phyloP scores from a whole-genome alignment of 2,113 vertebrate genomes.

The Seriola rivoliana region DNA sequence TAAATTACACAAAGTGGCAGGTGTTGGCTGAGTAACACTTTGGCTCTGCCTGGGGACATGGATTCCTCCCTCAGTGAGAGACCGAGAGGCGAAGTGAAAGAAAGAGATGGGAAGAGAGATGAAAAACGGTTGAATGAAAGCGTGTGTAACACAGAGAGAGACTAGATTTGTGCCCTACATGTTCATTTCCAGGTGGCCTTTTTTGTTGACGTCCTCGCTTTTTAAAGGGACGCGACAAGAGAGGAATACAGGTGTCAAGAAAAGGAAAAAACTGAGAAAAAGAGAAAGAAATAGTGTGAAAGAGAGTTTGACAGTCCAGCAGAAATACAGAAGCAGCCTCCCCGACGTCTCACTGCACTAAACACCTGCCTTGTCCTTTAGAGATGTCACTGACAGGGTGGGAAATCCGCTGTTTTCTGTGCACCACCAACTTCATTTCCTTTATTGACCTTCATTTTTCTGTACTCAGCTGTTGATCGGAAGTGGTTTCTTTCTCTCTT shows the following conservation, averaged over 20 bases:
- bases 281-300: background rate
- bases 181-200: constrained; percentile 22
- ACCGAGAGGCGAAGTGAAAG: background rate
- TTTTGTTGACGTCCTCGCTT: background rate
- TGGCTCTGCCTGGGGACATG: background rate
- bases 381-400: background rate
- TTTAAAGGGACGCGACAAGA: background rate
- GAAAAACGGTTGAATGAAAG: background rate
- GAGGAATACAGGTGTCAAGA: background rate
- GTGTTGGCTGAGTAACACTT: background rate
- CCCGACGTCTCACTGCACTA: background rate
- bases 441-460: background rate
- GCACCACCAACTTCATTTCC: background rate
- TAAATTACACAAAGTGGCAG: background rate
- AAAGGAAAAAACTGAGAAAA: background rate
- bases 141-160: background rate
- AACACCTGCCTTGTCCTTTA: background rate
- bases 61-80: constrained; percentile 11
- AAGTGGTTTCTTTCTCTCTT: background rate
- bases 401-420: background rate
- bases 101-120: background rate
- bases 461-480: background rate
- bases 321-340: background rate
- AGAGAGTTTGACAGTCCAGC: constrained; percentile 1
- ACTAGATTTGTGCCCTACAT: background rate